Percentiles rank a stretch among this genome's conserved stretches.
phyloP scores from a whole-genome alignment of 2,113 vertebrate genomes.

The Ailuropoda melanoleuca region DNA sequence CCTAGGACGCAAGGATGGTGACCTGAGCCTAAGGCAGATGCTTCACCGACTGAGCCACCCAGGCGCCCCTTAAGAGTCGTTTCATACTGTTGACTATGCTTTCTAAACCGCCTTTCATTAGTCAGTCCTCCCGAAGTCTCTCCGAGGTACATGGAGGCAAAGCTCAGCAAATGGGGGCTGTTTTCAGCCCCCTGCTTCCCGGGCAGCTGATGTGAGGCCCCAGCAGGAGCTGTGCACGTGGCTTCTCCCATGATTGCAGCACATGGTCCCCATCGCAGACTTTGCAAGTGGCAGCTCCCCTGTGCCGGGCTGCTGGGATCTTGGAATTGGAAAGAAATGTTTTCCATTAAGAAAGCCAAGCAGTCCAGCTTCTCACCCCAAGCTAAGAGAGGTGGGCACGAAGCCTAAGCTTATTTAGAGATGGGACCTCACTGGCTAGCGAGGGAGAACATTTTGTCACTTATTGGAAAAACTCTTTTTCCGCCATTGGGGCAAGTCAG shows the following conservation, averaged over 20 bases:
- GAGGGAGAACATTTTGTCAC: neutral
- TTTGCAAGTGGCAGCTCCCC: neutral
- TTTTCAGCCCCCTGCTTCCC: neutral
- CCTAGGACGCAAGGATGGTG: too few relatives aligned
- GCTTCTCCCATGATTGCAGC: neutral
- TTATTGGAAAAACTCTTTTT: neutral
- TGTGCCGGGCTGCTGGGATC: neutral
- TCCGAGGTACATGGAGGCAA: neutral
- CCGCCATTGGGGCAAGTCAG: neutral
- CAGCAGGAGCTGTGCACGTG: fast-evolving
- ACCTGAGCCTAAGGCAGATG: too few relatives aligned
- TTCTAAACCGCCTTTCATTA: conserved; percentile 67
- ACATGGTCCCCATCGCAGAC: too few relatives aligned
- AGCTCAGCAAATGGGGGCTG: neutral
- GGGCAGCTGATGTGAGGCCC: neutral
- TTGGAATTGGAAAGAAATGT: neutral
- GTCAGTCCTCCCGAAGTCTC: conserved; percentile 22
- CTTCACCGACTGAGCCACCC: neutral
- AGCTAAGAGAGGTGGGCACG: neutral
- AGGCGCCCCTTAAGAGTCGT: neutral
- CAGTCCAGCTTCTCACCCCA: neutral
- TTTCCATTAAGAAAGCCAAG: neutral
- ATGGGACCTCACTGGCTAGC: neutral
- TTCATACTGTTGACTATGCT: conserved; percentile 60
- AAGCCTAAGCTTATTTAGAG: neutral